Percentiles rank a stretch among this genome's conserved stretches.
Evolutionary conservation across 2,113 vertebrate species (phyloP).

Genomic region (Anarhynchus alexandrinus): DNA sequence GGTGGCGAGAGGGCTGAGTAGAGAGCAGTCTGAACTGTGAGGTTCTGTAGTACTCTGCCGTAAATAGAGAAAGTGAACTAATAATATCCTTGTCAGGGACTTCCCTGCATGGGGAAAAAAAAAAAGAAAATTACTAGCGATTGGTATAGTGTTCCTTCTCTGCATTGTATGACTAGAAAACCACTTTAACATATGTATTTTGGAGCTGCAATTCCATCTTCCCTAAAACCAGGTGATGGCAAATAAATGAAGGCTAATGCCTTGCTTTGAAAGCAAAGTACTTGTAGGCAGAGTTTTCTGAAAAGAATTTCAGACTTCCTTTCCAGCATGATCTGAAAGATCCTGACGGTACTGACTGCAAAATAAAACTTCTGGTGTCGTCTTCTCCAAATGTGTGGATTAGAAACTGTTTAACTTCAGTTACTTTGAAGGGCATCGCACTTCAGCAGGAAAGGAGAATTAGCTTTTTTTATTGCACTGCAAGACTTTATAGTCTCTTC

Average conservation of each 20-base stretch:
- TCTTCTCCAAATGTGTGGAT: not conserved
- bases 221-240: not conserved
- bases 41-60: not conserved
- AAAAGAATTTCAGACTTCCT: not conserved
- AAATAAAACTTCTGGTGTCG: not conserved
- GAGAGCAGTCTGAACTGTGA: not conserved
- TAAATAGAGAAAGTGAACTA: not conserved
- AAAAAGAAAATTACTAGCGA: not conserved
- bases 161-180: not conserved
- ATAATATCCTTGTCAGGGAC: not conserved
- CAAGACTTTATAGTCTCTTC: not conserved
- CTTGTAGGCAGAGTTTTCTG: not conserved
- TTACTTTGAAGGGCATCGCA: not conserved
- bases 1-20: not conserved
- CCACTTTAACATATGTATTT: fast-evolving
- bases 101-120: not conserved
- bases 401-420: not conserved
- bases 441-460: not conserved
- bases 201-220: not conserved
- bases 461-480: not conserved
- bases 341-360: not conserved
- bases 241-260: not conserved
- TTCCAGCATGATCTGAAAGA: not conserved
- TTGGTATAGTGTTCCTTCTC: not conserved
- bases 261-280: not conserved